A percentile compares a stretch with the other conserved stretches of the same genome.
Evolutionary conservation across 2,113 vertebrate species (phyloP).

Genomic region (Seriola quinqueradiata): DNA sequence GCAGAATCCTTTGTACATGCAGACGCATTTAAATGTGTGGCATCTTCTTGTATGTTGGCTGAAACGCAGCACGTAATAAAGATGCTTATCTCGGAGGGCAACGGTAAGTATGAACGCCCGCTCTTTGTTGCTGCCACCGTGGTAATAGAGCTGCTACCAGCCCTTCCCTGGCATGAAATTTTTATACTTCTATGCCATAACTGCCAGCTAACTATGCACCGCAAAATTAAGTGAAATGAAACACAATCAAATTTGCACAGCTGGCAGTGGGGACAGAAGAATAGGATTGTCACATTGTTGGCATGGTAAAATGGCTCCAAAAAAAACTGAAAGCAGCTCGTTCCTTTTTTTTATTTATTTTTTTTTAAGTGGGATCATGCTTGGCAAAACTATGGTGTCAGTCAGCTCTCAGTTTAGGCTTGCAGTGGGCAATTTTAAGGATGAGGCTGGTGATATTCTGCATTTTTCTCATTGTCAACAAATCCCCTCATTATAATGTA

Average conservation of each 20-base stretch:
- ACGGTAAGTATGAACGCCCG: slow-evolving; percentile 43
- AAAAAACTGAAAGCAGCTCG: slow-evolving; percentile 28
- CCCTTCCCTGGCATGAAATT: slow-evolving; percentile 46
- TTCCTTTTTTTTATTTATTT: not conserved
- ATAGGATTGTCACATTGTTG: slow-evolving; percentile 38
- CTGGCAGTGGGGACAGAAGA: slow-evolving; percentile 48
- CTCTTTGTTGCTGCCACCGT: slow-evolving; percentile 41
- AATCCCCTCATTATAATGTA: slow-evolving; percentile 9
- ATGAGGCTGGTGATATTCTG: not conserved
- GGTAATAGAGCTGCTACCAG: slow-evolving; percentile 50
- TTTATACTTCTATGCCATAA: slow-evolving; percentile 58
- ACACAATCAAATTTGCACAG: slow-evolving; percentile 49
- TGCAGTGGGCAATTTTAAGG: slow-evolving; percentile 5
- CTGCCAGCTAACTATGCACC: slow-evolving; percentile 57
- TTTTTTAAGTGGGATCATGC: slow-evolving; percentile 43
- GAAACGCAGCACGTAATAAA: slow-evolving; percentile 48
- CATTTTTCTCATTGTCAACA: not conserved
- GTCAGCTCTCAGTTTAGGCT: slow-evolving; percentile 15
- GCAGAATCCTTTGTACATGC: not conserved
- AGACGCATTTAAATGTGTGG: slow-evolving; percentile 28
- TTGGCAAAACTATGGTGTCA: slow-evolving; percentile 20
- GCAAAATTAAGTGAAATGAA: slow-evolving; percentile 62
- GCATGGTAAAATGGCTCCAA: slow-evolving; percentile 22
- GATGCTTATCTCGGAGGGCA: slow-evolving; percentile 48
- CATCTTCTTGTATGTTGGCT: slow-evolving; percentile 24